Conservation (phyloP, 2,113 vertebrate genomes). For the Cyanistes caeruleus region DNA sequence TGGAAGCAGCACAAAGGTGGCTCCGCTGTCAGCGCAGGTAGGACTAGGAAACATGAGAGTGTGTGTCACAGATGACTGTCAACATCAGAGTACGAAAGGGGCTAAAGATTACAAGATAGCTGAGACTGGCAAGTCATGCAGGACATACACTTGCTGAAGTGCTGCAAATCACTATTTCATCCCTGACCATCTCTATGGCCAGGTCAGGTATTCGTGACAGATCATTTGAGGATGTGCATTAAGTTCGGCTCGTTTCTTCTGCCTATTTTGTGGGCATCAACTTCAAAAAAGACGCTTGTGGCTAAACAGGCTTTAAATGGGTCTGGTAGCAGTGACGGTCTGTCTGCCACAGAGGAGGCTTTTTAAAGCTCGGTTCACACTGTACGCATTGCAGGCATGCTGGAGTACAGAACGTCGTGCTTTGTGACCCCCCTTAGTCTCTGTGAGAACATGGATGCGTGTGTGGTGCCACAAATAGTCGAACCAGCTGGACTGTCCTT, state of each 20-base stretch:
- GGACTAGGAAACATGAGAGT: background rate
- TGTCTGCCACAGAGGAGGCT: background rate
- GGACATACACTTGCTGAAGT: background rate
- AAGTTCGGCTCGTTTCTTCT: background rate
- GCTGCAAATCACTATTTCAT: background rate
- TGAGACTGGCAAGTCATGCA: background rate
- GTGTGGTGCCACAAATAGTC: background rate
- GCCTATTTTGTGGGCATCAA: background rate
- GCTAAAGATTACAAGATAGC: background rate
- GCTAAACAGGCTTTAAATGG: background rate
- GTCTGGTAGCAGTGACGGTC: background rate
- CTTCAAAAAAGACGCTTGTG: background rate
- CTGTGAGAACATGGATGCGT: background rate
- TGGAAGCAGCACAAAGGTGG: background rate
- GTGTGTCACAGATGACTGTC: background rate
- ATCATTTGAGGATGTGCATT: background rate
- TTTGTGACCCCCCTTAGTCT: background rate
- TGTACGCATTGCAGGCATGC: accelerated
- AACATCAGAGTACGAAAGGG: background rate
- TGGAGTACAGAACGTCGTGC: background rate
- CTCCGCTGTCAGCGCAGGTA: background rate
- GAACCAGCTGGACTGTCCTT: background rate
- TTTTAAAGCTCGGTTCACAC: background rate
- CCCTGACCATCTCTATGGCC: background rate
- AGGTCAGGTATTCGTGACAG: background rate